Evolutionary conservation across 2,113 vertebrate species (phyloP), one percentile per base, ranked within the genome.

Genomic region (Pomatostomus ruficeps): DNA sequence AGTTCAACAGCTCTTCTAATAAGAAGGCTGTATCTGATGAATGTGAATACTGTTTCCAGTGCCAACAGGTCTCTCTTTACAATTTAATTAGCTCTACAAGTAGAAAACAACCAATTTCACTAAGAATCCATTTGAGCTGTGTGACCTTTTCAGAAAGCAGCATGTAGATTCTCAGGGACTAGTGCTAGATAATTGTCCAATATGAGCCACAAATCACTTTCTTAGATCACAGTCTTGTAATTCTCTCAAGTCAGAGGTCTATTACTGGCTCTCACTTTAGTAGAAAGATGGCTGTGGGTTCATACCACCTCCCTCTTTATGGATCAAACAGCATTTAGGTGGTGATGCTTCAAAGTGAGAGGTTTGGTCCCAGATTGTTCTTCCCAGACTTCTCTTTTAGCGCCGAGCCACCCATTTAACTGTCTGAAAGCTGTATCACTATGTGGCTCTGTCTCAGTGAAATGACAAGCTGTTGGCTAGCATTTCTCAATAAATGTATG

Each of bases 61-160:
- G 70, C 77, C 66, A 82, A 33, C n/a, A 75, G 57, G 14, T 84
- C 51, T 80, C 67, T 91, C 54, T 63, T 86, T 91, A 78, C 58
- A 70, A 73, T 72, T 71, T 73, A 62, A 88, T 94, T 85, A 93
- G 33, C 58, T 79, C 23, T 74, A 77, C 43, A 66, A 55, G 74
- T 93, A 82, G 46, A 77, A 93, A 88, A 88, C 43, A 57, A 48
- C 68, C 77, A 26, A 67, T 88, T 88, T 85, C 23, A 57, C 75
- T 52, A 45, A 67, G 35, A 96, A 87, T 86, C 55, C 3, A 1
- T 90, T 88, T 88, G 59, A 91, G 23, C 48, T 92, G 14, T 42
- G 36, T 1, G 7, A 87, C 57, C 36, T 28, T 87, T 78, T 79
- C 74, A 82, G 78, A 83, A 89, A 63, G 70, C 24, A 83, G 28